phyloP scores from a whole-genome alignment of 2,113 vertebrate species.

The Lepisosteus oculatus region DNA sequence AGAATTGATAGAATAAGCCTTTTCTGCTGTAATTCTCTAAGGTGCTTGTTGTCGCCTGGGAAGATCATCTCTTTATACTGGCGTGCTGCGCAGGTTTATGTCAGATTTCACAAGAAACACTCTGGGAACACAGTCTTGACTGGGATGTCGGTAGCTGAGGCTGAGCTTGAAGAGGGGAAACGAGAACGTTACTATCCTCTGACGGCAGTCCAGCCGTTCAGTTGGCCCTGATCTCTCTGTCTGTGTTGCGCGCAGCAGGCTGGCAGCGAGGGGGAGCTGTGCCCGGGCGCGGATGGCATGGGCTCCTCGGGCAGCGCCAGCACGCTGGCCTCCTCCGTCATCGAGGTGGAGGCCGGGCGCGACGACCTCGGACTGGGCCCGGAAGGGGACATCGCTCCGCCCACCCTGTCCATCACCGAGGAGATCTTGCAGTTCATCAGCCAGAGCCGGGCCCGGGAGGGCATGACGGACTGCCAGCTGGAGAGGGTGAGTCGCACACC shows the following conservation, averaged over 20 bases:
- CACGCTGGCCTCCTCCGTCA: conserved; percentile 57
- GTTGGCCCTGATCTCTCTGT: background rate
- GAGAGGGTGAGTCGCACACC: conserved; percentile 22
- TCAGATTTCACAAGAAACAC: no score
- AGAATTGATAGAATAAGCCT: background rate
- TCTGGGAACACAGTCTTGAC: no score
- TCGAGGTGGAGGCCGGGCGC: conserved; percentile 54
- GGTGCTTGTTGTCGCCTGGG: no score
- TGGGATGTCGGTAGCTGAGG: no score
- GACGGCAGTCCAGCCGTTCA: no score
- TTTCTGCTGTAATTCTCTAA: no score
- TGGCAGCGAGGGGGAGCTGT: conserved; percentile 72
- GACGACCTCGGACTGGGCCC: conserved; percentile 28
- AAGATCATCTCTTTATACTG: no score
- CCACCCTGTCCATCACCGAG: conserved; percentile 78
- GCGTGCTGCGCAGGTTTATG: no score
- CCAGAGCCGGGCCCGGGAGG: conserved; percentile 65
- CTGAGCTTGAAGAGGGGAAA: no score
- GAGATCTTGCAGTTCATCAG: conserved; percentile 82
- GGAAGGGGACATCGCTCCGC: conserved; percentile 41
- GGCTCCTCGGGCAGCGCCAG: conserved; percentile 48
- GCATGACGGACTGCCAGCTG: conserved; percentile 25
- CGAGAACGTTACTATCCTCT: no score
- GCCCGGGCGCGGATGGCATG: conserved; percentile 41
- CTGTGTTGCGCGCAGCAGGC: conserved; percentile 41